Conservation (phyloP, 1,140 invertebrate genomes). For the Galleria mellonella region DNA sequence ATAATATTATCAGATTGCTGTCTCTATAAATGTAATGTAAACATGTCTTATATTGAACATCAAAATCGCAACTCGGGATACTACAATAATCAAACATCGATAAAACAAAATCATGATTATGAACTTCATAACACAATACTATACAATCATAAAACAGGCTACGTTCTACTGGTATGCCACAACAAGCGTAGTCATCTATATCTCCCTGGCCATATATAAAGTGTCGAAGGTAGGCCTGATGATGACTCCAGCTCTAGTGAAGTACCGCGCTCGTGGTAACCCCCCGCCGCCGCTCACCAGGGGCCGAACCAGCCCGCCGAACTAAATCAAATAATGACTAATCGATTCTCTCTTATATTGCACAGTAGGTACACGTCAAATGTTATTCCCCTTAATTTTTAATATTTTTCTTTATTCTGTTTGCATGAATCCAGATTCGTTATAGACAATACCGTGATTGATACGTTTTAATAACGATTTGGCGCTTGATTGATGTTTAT, state of each 20-base stretch:
- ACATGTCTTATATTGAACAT: no score
- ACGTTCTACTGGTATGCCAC: conserved; percentile 5
- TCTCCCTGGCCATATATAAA: conserved; percentile 42
- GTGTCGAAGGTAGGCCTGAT: conserved; percentile 60
- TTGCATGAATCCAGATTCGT: conserved; percentile 66
- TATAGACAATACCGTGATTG: conserved; percentile 69
- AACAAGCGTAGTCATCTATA: conserved; percentile 31
- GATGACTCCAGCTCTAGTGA: conserved; percentile 38
- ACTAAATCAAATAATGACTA: conserved; percentile 75
- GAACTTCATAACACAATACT: background rate
- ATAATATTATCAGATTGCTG: no score
- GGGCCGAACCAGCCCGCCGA: conserved; percentile 48
- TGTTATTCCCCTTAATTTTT: conserved; percentile 67
- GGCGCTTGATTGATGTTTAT: conserved; percentile 70
- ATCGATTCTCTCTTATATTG: conserved; percentile 71
- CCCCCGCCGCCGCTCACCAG: conserved; percentile 54
- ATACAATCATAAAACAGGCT: background rate
- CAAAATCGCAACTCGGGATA: no score
- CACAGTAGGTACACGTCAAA: conserved; percentile 73
- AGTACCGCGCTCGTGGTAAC: conserved; percentile 42
- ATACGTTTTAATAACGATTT: conserved; percentile 66
- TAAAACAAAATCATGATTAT: background rate
- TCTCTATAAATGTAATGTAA: no score
- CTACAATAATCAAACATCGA: background rate
- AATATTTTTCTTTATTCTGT: conserved; percentile 60